Base-by-base conservation (phyloP, 2,797 vertebrate genomes). In the Coilia nasus region DNA sequence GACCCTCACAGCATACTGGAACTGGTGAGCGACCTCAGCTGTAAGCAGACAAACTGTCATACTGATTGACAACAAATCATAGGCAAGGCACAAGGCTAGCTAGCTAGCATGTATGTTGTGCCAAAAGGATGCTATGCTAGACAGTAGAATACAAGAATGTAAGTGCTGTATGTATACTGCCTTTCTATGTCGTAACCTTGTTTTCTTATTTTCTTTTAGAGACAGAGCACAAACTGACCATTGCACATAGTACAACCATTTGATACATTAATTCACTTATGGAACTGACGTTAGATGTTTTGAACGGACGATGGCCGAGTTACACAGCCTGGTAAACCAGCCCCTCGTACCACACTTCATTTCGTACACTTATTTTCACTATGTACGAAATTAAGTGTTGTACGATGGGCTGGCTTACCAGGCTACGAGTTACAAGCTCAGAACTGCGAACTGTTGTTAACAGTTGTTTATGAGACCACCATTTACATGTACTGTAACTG, bases 21-120 rank as follows among this genome's bases (percentile, higher is more conserved):
- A 99, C 94, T 99, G 98, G 50, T 98, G 98, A 83, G 98, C 98
- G 31, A 97, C 98, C 81, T 99, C 98, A 84, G 97, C 98, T 99
- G 93, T 87, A 92, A 94, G 1, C 31, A 78, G 19, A 44, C 6
- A 78, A 78, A 82, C 59, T 14, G 28, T 14, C 47, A 62, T 62
- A 12, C 82, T 78, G 21, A 47, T 1, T 59, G 31, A 10, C 10
- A 75, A 57, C 23, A 0, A 57, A 15, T 6, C 41, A 2, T 17
- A 75, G 57, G 9, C 11, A 57, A 25, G 14, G 14, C 31, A 83
- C 15, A 67, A 41, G 71, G 12, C 19, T 59, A 15, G 14, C 28
- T 31, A 80, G 14, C 31, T 44, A 4, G 14, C 28, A 21, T 41
- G 41, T 78, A 1, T 44, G 17, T 78, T 78, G 14, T 41, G 28